phyloP scores from a whole-genome alignment of 1,140 invertebrate genomes.

The Drosophila kanapiae region DNA sequence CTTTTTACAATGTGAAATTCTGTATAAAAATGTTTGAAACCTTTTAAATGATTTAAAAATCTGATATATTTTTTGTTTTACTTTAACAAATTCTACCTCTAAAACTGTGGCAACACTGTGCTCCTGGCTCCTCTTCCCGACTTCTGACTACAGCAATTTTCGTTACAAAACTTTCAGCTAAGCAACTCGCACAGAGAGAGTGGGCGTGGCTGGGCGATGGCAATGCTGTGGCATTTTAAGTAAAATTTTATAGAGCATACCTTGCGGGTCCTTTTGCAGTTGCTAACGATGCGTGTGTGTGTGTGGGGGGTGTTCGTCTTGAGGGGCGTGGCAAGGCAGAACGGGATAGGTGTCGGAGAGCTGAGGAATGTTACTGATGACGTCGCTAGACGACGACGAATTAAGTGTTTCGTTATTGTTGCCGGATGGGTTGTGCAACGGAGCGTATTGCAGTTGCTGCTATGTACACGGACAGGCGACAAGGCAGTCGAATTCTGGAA shows the following conservation, averaged over 20 bases:
- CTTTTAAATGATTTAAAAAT: too few species aligned
- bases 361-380: conserved; percentile 60
- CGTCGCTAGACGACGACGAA: conserved; percentile 61
- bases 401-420: conserved; percentile 73
- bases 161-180: conserved; percentile 60
- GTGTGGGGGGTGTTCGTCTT: not conserved
- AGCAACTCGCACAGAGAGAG: conserved; percentile 41
- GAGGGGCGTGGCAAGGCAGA: not conserved
- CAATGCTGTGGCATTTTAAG: conserved; percentile 78
- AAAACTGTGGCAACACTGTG: not conserved
- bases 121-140: conserved; percentile 20
- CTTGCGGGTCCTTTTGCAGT: conserved; percentile 54
- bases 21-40: not conserved
- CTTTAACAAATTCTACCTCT: not conserved
- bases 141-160: conserved; percentile 60
- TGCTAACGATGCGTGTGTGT: conserved; percentile 27
- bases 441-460: conserved; percentile 44
- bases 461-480: conserved; percentile 45
- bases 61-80: not conserved
- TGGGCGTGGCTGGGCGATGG: conserved; percentile 56
- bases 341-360: conserved; percentile 37
- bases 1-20: too few species aligned
- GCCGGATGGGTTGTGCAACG: conserved; percentile 61
- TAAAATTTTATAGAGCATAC: conserved; percentile 80
- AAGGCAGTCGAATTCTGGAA: conserved; percentile 7